Base-by-base conservation (phyloP, 2,797 vertebrate genomes). In the Accipiter badius region DNA sequence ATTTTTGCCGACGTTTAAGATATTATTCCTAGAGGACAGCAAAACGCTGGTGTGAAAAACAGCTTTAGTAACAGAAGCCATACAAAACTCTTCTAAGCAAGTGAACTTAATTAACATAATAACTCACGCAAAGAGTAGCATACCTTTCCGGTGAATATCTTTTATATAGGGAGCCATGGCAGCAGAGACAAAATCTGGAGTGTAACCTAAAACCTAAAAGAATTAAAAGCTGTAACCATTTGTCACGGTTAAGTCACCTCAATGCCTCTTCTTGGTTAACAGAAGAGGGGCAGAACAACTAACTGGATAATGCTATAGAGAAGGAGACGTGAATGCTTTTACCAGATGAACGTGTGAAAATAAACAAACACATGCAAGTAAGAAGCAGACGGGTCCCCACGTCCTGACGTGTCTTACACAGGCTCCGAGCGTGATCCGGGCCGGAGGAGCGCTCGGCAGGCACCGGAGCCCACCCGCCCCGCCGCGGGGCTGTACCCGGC, bases 111-210 rank as follows among this genome's bases (percentile, higher is more conserved):
- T 9, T 35, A 66, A 57, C 13, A 13, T 0, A 63, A 4, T 54
- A 54, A 63, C 16, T n/a, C 33, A 39, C 1, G 2, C 4, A 11
- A 78, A 16, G 7, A 21, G 18, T 0, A 58, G 15, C 96, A 12
- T 97, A 99, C 98, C 98, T 98, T 98, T 99, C 84, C 97, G 98
- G 89, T 98, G 98, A 96, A 99, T 98, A 89, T 99, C 98, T n/a
- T 98, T 98, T 76, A 99, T 98, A 89, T 98, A 99, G 1, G 98
- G 98, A 78, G 98, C 98, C 93, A 99, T 95, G 12, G 98, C 98
- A 19, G 97, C 73, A 7, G 98, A 98, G 52, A 99, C 98, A 63
- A 99, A 99, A 98, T 99, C 99, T 10, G 98, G 98, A 79, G 98
- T 67, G 76, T 98, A 99, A 49, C 98, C 99, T 95, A 99, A 92